Conservation (phyloP, 2,797 vertebrate species). For the Lepidocolaptes lacrymiger region DNA sequence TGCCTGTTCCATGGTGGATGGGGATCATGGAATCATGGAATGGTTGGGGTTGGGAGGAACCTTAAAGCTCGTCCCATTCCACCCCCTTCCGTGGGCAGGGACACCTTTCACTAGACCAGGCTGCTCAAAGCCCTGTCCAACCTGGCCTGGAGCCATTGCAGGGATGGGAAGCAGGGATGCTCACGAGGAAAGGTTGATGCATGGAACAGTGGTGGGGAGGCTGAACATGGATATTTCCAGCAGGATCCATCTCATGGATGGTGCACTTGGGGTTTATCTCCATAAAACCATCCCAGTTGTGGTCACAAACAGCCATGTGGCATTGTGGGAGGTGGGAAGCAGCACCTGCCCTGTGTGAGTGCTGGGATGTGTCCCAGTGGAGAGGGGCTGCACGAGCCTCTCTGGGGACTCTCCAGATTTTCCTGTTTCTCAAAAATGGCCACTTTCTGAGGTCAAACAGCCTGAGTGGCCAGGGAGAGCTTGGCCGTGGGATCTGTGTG, state of each 20-base stretch:
- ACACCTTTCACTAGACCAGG: rapidly evolving
- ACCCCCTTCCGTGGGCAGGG: neutral
- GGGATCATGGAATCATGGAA: rapidly evolving
- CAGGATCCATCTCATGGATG: rapidly evolving
- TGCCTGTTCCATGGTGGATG: neutral
- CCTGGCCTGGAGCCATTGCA: rapidly evolving
- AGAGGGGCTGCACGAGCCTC: neutral
- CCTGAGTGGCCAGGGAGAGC: neutral
- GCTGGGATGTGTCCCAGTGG: neutral
- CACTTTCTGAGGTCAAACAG: rapidly evolving
- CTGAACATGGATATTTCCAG: rapidly evolving
- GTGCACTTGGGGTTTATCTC: neutral
- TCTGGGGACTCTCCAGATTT: rapidly evolving
- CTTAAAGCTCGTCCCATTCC: too few species aligned
- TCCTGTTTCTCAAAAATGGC: neutral
- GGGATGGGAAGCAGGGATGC: rapidly evolving
- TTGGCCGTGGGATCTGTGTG: rapidly evolving
- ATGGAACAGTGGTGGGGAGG: rapidly evolving
- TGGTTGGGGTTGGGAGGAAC: neutral
- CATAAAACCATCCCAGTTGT: rapidly evolving
- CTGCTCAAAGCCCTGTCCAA: neutral
- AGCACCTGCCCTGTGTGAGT: neutral
- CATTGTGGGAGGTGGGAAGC: rapidly evolving
- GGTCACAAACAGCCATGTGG: rapidly evolving
- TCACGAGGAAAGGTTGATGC: rapidly evolving